Evolutionary conservation across 2,797 vertebrate genomes (phyloP), one percentile per base, ranked within the genome.

Genomic region (Pipistrellus pipistrellus): DNA sequence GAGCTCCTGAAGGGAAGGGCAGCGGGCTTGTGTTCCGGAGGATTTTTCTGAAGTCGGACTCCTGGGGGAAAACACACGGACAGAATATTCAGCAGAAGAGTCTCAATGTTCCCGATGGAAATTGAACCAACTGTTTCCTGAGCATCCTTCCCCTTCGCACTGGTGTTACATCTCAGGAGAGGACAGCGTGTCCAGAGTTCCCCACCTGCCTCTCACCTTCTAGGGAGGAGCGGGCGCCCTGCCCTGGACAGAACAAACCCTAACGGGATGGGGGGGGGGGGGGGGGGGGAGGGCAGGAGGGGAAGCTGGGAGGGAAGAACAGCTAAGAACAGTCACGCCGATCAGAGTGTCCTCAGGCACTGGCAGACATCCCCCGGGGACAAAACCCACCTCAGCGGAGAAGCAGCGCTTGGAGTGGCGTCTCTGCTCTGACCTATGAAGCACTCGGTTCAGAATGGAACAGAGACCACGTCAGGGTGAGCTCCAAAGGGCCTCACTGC

Each of bases 81-180:
- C 59, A 78, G 86, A 91, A 93, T n/a, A 38, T 48, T 48, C 77
- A 51, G 59, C 75, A 73, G 85, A 93, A 83, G 21, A 82, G 38
- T 44, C 69, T 59, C 73, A 13, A 0, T 92, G 93, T 94, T 95
- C 82, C 78, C 38, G 44, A 75, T 2, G 2, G 77, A 88, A 59
- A 53, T 0, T 32, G 87, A 90, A 85, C 66, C 41, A 27, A 30
- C 23, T 55, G 87, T 82, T 78, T 93, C 76, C 84, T 32, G 27
- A 89, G 46, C 66, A 23, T 30, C 17, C 3, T 64, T 8, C 73
- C 89, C 64, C 51, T 51, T 85, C 87, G 80, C 9, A 66, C 57
- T 17, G 72, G 13, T 62, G 46, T 88, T 55, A 57, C 27, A 62
- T 80, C 64, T 62, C 14, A 0, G 87, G 62, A 72, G 75, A 86